Percentiles rank a stretch among this genome's conserved stretches.
These are phyloP conservation scores for Chrysolina haemoptera DNA, from an alignment of 2,888 invertebrate genomes.

Conservation along the genomic window DNA sequence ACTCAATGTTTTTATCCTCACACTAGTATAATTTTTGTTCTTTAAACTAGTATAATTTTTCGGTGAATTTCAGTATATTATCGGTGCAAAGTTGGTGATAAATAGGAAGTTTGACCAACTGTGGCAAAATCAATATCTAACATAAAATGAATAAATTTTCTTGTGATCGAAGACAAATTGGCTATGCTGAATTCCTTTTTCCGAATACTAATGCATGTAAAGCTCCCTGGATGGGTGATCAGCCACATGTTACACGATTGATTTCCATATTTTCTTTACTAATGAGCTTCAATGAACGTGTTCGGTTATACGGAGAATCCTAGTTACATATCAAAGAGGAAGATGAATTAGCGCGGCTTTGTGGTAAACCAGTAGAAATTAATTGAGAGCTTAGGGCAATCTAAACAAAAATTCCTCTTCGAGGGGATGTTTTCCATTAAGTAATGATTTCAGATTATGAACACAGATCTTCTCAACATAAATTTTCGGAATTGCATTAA, in stretches of 20 bases:
- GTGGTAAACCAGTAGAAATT: conserved; percentile 38
- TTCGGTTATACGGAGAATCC: conserved; percentile 32
- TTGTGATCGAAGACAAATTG: not conserved
- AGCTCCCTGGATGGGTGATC: not conserved
- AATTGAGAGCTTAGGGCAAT: conserved; percentile 29
- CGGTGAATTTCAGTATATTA: no score
- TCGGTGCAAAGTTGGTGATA: no score
- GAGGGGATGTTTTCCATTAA: not conserved
- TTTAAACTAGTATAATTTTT: no score
- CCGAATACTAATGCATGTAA: not conserved
- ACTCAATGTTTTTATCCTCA: no score
- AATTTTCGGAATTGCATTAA: not conserved
- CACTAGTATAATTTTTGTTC: no score
- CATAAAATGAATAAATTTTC: not conserved
- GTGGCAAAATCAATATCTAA: no score
- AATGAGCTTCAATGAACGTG: conserved; percentile 31
- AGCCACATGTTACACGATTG: conserved; percentile 40
- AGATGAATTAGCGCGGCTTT: conserved; percentile 51
- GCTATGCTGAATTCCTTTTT: not conserved
- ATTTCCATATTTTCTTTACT: conserved; percentile 41
- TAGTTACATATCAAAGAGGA: conserved; percentile 50
- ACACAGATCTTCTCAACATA: not conserved
- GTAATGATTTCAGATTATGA: not conserved
- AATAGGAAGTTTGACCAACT: no score
- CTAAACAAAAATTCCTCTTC: not conserved